Conservation (phyloP, 2,888 invertebrate genomes). For the Hydropsyche betteni region DNA sequence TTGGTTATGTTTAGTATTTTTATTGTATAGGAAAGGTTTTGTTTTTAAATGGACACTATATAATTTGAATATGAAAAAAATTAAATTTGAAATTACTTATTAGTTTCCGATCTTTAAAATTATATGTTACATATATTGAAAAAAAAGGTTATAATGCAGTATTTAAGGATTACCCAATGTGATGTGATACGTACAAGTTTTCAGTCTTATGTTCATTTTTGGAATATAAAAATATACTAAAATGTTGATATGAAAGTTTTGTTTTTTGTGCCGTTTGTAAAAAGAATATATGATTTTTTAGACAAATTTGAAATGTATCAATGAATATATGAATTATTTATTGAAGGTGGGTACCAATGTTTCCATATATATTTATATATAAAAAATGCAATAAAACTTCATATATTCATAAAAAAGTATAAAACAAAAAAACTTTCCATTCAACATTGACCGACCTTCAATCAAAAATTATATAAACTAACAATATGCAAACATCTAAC, state of each 20-base stretch:
- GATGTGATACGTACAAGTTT: too few relatives aligned
- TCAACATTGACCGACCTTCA: conserved; percentile 36
- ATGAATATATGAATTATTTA: conserved; percentile 7
- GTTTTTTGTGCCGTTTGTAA: conserved; percentile 58
- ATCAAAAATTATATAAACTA: not conserved
- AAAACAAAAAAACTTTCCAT: not conserved
- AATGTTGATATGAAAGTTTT: conserved; percentile 45
- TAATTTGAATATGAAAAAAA: too few relatives aligned
- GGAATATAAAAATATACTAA: conserved; percentile 46
- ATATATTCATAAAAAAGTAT: conserved; percentile 14
- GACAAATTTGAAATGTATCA: not conserved
- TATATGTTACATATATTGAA: too few relatives aligned
- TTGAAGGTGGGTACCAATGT: conserved; percentile 22
- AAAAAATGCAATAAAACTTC: not conserved
- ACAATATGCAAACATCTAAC: conserved; percentile 14
- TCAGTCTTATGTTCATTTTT: too few relatives aligned
- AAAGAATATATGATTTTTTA: conserved; percentile 55
- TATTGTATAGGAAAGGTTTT: too few relatives aligned
- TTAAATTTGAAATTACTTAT: too few relatives aligned
- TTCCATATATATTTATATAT: not conserved
- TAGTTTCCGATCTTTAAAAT: too few relatives aligned
- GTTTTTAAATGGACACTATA: too few relatives aligned
- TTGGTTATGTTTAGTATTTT: too few relatives aligned
- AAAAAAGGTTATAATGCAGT: too few relatives aligned
- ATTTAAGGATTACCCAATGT: too few relatives aligned